These are phyloP conservation scores for Corythoichthys intestinalis DNA, from an alignment of 2,113 vertebrate genomes.

Conservation along the genomic window DNA sequence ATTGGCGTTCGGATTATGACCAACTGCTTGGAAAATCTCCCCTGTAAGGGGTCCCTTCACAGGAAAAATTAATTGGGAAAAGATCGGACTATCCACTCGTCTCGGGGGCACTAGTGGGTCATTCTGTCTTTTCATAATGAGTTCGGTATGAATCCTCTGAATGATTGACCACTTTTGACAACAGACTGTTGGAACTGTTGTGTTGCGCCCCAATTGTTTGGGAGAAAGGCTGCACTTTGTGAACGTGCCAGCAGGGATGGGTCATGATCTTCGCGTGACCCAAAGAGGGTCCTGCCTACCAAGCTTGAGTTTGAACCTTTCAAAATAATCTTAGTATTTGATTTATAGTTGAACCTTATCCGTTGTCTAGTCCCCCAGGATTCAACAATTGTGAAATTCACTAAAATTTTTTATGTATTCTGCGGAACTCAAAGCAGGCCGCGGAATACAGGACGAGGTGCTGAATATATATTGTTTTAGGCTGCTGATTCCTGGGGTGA, in stretches of 20 bases:
- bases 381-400: too few relatives aligned
- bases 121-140: background rate
- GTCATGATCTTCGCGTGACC: constrained; percentile 2
- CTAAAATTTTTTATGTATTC: too few relatives aligned
- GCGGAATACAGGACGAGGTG: too few relatives aligned
- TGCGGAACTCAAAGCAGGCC: too few relatives aligned
- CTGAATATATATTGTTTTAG: too few relatives aligned
- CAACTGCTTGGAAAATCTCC: background rate
- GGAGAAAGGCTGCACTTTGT: constrained; percentile 33
- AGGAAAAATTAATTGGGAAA: background rate
- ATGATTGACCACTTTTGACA: constrained; percentile 14
- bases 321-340: background rate
- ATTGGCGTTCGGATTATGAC: background rate
- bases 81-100: background rate
- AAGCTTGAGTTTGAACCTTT: background rate
- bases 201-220: constrained; percentile 40
- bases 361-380: too few relatives aligned
- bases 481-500: too few relatives aligned
- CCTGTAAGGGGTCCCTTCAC: background rate
- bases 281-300: background rate
- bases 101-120: background rate
- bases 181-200: constrained; percentile 16
- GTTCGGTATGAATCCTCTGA: constrained; percentile 22
- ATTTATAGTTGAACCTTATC: background rate
- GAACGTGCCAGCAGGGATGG: background rate